phyloP scores from a whole-genome alignment of 2,888 invertebrate genomes.

The Andrena trimmerana region DNA sequence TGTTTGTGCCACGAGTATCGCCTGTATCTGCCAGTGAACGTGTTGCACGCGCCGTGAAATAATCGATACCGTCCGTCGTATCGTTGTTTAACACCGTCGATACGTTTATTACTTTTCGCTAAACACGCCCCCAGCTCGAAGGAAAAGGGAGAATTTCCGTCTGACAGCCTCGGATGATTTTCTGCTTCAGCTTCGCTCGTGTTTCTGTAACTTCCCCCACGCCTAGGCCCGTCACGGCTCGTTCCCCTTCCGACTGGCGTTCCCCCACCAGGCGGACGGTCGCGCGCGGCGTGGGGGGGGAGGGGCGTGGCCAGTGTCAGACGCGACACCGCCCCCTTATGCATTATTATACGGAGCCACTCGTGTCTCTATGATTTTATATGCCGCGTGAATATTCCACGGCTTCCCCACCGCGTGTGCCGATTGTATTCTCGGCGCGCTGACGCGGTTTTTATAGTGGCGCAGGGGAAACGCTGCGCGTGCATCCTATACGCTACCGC shows the following conservation, averaged over 20 bases:
- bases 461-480: constrained; percentile 34
- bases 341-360: constrained; percentile 83
- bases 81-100: constrained; percentile 18
- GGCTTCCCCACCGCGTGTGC: constrained; percentile 63
- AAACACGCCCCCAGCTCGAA: constrained; percentile 1
- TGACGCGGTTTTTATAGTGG: constrained; percentile 55
- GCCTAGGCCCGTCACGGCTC: constrained; percentile 65
- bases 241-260: constrained; percentile 70
- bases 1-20: too few species aligned
- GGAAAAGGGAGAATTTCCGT: constrained; percentile 49
- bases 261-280: constrained; percentile 69
- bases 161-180: constrained; percentile 56
- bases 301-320: constrained; percentile 78
- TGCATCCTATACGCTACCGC: neutral
- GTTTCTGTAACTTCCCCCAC: constrained; percentile 51
- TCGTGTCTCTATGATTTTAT: constrained; percentile 84
- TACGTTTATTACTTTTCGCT: constrained; percentile 20
- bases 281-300: constrained; percentile 51
- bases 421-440: constrained; percentile 79
- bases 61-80: neutral
- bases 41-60: neutral
- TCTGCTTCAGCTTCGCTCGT: constrained; percentile 48
- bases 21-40: too few species aligned
- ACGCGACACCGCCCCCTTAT: constrained; percentile 82
- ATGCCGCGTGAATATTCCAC: constrained; percentile 78